These are phyloP conservation scores for Manis javanica DNA, from an alignment of 2,797 vertebrate species.

Conservation along the genomic window DNA sequence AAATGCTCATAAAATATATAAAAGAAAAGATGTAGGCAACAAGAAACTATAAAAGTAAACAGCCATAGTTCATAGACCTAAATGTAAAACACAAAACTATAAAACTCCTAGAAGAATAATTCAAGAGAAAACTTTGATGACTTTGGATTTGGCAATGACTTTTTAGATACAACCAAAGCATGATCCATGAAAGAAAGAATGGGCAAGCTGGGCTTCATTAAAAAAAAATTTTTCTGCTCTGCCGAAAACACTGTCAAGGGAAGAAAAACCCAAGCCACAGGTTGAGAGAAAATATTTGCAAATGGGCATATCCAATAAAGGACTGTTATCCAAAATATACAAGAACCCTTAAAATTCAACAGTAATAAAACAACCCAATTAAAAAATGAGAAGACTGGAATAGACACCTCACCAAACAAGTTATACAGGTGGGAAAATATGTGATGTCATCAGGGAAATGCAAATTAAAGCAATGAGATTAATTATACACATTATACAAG, in stretches of 20 bases:
- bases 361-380: background rate
- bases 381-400: background rate
- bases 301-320: background rate
- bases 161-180: background rate
- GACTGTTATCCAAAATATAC: background rate
- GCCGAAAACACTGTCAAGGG: background rate
- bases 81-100: background rate
- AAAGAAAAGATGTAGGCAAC: background rate
- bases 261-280: background rate
- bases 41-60: background rate
- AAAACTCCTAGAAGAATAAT: background rate
- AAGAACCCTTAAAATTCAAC: background rate
- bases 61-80: background rate
- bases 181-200: background rate
- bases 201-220: background rate
- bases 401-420: background rate
- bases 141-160: background rate
- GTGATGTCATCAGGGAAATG: background rate
- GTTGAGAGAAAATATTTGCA: background rate
- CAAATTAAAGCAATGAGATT: background rate
- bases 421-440: background rate
- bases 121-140: background rate
- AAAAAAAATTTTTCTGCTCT: background rate
- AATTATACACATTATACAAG: background rate
- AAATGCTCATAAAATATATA: background rate